Evolutionary conservation across 1,140 invertebrate genomes (phyloP), one percentile per base, ranked within the genome.

Genomic region (Bombus waltoni): DNA sequence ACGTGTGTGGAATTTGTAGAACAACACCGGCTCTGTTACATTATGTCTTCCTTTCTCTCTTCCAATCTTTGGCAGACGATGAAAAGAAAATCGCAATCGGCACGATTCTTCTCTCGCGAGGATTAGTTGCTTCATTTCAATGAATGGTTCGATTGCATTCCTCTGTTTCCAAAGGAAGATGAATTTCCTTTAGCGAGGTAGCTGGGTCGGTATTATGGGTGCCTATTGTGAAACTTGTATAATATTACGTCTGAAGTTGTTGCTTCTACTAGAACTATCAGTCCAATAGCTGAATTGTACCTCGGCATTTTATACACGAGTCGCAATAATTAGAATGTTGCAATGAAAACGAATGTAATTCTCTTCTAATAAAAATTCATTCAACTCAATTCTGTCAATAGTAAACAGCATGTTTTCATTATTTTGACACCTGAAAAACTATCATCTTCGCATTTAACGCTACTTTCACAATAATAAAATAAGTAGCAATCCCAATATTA

Each of bases 41-140:
- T n/a, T 47, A 59, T 40, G 25, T 32, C 25, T 57, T 81, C 65
- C 82, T 88, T 91, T 93, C 92, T 91, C 90, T 92, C 87, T 11
- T 10, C 85, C 73, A 86, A 92, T 92, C 88, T 89, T 88, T 82
- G 80, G 62, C 73, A 73, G 79, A 38, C 44, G 59, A 35, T 57
- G 53, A 42, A 57, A 80, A 35, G 62, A 35, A 42, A 22, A 35
- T 13, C n/a, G 71, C 2, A 32, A 65, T 68, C 81, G 71, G 22
- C 71, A 74, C 42, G 62, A 42, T 53, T 77, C 32, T 53, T 13
- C 38, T 65, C 57, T 42, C 35, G 18, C n/a, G 18, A 68, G n/a
- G 18, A 53, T 53, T 53, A 40, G 42, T 35, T 47, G 10, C 42
- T 25, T 81, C 65, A 13, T 42, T 72, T 42, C 38, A 35, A 40